Base-by-base conservation (phyloP, 2,113 vertebrate genomes). In the Uropsilus gracilis region DNA sequence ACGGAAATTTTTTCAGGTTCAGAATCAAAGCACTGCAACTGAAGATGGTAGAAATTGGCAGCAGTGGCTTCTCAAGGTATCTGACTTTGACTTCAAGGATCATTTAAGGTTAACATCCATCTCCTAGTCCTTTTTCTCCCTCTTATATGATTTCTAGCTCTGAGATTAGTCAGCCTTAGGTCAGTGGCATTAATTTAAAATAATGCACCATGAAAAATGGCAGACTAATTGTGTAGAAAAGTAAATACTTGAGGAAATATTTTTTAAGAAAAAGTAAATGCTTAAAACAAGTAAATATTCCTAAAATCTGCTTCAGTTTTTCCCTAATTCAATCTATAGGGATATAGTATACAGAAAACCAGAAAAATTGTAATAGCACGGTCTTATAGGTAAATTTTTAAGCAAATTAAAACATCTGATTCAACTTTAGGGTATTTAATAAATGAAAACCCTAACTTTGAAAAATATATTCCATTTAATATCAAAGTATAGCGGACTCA, bases 1-100 rank as follows among this genome's bases (percentile, higher is more conserved):
- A 73, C 92, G 37, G 69, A 94, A 73, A 57, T 82, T 69, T 93
- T 93, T 76, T 78, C 57, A 95, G 93, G 93, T 96, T 90, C 84
- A 69, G 87, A 92, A 97, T 94, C 89, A 96, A 97, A 97, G 90
- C 20, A 73, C 2, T 75, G 59, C 84, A n/a, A 57, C 39, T 12
- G 73, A 76, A 89, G 46, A 86, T 89, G 39, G 39, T 24, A 72
- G 42, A 44, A 71, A 64, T 86, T 71, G 92, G 44, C 69, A 96
- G 30, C 46, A 26, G 61, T 66, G 81, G 50, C 32, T 87, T 90
- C 46, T 82, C 50, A 90, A 81, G 84, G 9, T 37, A 91, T 28
- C 75, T 82, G 24, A 71, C 12, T 17, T 5, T 22, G 5, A 94
- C 89, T 81, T 50, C 90, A 76, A 91, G 93, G 94, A 92, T 76